Conservation (phyloP, 1,140 invertebrate species). For the Drosophila navojoa region DNA sequence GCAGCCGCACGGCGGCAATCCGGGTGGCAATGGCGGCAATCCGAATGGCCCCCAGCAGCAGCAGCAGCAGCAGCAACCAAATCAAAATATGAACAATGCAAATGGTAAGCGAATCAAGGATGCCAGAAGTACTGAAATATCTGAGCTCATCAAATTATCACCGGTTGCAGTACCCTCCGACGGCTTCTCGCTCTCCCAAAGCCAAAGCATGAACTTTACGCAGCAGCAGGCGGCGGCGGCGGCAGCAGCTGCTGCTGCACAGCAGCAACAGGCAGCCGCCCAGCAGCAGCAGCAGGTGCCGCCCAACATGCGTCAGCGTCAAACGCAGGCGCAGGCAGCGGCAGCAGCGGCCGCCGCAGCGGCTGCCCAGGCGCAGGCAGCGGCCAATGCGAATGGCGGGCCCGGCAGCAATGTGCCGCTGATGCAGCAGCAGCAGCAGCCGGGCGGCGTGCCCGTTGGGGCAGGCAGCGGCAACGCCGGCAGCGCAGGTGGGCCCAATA, state of each 20-base stretch:
- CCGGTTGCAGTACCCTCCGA: slow-evolving; percentile 84
- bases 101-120: slow-evolving; percentile 58
- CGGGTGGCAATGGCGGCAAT: slow-evolving; percentile 70
- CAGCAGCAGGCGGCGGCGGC: slow-evolving; percentile 85
- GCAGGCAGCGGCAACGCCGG: slow-evolving; percentile 46
- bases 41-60: slow-evolving; percentile 60
- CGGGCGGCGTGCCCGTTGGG: slow-evolving; percentile 37
- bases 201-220: slow-evolving; percentile 92
- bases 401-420: slow-evolving; percentile 58
- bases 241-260: slow-evolving; percentile 70
- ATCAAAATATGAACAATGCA: slow-evolving; percentile 82
- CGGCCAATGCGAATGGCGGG: slow-evolving; percentile 65
- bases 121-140: neutral
- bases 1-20: slow-evolving; percentile 66
- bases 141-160: neutral
- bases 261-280: slow-evolving; percentile 83
- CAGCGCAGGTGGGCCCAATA: slow-evolving; percentile 46
- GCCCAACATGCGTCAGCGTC: slow-evolving; percentile 81
- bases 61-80: slow-evolving; percentile 78
- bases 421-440: slow-evolving; percentile 61
- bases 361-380: slow-evolving; percentile 70
- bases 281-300: slow-evolving; percentile 78
- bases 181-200: slow-evolving; percentile 90
- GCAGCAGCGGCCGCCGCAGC: slow-evolving; percentile 72
- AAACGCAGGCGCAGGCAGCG: slow-evolving; percentile 72